A percentile compares a stretch with the other conserved stretches of the same genome.
phyloP scores from a whole-genome alignment of 2,113 vertebrate genomes.

The Microtus montanus region DNA sequence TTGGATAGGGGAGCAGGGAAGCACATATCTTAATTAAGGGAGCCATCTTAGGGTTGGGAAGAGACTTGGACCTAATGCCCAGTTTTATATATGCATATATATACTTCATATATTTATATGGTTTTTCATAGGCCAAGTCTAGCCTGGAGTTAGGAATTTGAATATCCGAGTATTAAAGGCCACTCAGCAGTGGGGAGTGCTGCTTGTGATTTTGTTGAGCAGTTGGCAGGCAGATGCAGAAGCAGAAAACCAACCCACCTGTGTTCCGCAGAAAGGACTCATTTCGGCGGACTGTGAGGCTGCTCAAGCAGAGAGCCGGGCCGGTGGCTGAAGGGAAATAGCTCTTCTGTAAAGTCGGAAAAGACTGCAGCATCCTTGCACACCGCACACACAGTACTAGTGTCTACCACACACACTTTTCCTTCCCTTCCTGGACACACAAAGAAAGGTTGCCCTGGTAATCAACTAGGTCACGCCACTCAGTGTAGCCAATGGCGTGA shows the following conservation, averaged over 20 bases:
- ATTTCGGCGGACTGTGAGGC: not conserved
- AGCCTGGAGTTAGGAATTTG: not conserved
- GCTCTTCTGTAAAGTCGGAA: not conserved
- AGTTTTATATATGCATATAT: not conserved
- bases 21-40: too few relatives aligned
- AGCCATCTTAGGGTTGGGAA: too few relatives aligned
- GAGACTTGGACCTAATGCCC: too few relatives aligned
- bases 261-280: conserved; percentile 23
- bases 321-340: not conserved
- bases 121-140: not conserved
- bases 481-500: not conserved
- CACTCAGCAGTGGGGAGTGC: not conserved
- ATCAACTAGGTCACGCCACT: not conserved
- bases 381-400: not conserved
- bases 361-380: conserved; percentile 6
- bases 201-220: not conserved
- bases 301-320: not conserved
- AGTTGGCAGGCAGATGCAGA: not conserved
- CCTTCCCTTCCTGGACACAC: not conserved
- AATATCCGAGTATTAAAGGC: conserved; percentile 12
- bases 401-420: not conserved
- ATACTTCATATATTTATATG: not conserved
- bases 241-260: not conserved
- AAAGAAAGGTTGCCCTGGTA: not conserved
- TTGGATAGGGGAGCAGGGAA: too few relatives aligned